Evolutionary conservation across 2,113 vertebrate genomes (phyloP), one percentile per base, ranked within the genome.

Genomic region (Pelvicachromis taeniatus): DNA sequence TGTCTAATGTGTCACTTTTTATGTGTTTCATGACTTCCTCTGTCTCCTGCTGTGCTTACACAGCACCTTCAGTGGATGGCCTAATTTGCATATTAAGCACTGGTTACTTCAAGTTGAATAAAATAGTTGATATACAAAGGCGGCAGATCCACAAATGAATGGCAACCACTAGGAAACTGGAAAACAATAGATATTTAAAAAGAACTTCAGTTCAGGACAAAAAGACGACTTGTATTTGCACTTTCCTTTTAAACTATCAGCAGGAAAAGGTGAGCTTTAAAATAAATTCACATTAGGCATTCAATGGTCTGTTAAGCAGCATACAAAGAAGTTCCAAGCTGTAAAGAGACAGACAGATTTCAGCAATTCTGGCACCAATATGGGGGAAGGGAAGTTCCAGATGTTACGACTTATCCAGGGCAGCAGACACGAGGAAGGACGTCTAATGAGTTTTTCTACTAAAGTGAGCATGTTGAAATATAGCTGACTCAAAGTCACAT

Each of bases 381-480:
- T 84, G 83, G 83, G 56, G 78, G 85, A 53, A 45, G 53, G 83
- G 55, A 77, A 61, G 50, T 38, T 83, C 90, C 92, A 93, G 92
- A 92, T 92, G 89, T 93, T 90, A 35, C 50, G 9, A 70, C 78
- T 88, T 89, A 87, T 82, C 65, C 77, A 56, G 56, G 26, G 75
- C 78, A 53, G 61, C 4, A 16, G 83, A 50, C 3, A 16, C 13
- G 68, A 53, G 33, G 58, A 80, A 85, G 80, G 40, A 83, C 77
- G 42, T 19, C 59, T 81, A 83, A 89, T 85, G 81, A 55, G 65
- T 70, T 88, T 91, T 87, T 85, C 84, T 87, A 53, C 52, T 9
- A 6, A 50, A 80, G 58, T 48, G 77, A 77, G 81, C 68, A 85
- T 80, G 77, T 78, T 87, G 42, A 90, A 48, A 63, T 23, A 54